Base-by-base conservation (phyloP, 2,888 invertebrate species). In the Sclerodermus sp. region DNA sequence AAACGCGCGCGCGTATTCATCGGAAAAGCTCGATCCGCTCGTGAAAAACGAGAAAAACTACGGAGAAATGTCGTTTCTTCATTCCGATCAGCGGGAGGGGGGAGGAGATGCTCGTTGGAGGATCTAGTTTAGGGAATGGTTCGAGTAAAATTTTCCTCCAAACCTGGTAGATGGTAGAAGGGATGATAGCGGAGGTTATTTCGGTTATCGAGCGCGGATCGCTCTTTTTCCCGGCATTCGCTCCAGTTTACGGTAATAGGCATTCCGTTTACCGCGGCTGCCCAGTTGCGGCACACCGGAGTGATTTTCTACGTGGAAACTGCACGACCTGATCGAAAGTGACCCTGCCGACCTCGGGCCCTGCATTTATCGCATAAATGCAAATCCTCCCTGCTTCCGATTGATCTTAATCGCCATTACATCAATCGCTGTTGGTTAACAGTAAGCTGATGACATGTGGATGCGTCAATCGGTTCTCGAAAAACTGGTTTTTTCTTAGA, bases 261-360 rank as follows among this genome's bases (percentile, higher is more conserved):
- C 51, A 43, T 30, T 10, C 5, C 34, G 34, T 34, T 14, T 4
- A 14, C 43, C 29, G 30, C 51, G 48, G 54, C 47, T 45, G 58
- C 53, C 57, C 62, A 58, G 62, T 62, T 62, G 62, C 62, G 42
- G 62, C 62, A 52, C 23, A 23, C 23, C 53, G 53, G 52, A 54
- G 50, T 62, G 60, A 62, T 62, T 62, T 62, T 62, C 62, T 55
- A 60, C 62, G 53, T 58, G 62, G 60, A 62, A 60, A 60, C 55
- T 52, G 62, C 60, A 62, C 60, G 62, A 62, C 62, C 51, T 55
- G 51, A 62, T 58, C 58, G 58, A 29, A 55, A 52, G 41, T 45
- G 55, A 62, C 60, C 62, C 42, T 52, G n/a, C 23, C 41, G 62
- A 62, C 53, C 62, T 45, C 49, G 47, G 56, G 23, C 8, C 23